These are phyloP conservation scores for Spatula clypeata DNA, from an alignment of 2,797 vertebrate genomes.

Conservation along the genomic window DNA sequence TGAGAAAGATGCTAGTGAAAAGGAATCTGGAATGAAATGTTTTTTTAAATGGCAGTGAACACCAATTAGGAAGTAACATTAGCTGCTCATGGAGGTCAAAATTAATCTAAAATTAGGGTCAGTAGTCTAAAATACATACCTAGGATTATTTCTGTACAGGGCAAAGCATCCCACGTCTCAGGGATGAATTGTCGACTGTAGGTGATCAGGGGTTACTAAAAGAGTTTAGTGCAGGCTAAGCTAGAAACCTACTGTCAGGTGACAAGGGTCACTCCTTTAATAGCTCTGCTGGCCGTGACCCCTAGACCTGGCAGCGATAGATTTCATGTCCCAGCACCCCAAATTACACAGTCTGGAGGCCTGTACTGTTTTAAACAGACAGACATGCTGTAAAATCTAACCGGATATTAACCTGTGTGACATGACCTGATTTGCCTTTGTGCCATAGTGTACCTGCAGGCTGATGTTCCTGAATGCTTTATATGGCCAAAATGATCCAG, in stretches of 20 bases:
- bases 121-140: neutral
- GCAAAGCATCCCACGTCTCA: neutral
- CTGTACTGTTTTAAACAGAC: neutral
- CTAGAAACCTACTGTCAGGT: neutral
- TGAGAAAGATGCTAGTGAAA: neutral
- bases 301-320: neutral
- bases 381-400: rapidly evolving
- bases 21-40: neutral
- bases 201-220: neutral
- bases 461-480: neutral
- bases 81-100: neutral
- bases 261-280: neutral
- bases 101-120: neutral
- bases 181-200: neutral
- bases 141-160: neutral
- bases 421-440: neutral
- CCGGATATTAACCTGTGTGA: neutral
- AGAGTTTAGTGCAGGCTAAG: neutral
- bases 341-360: neutral
- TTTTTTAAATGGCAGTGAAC: neutral
- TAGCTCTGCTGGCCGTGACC: neutral
- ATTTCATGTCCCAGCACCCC: neutral
- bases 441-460: neutral
- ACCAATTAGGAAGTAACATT: neutral
- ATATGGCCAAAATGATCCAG: neutral